Evolutionary conservation across 2,888 invertebrate species (phyloP).

Genomic region (Hermaeophaga mercurialis): DNA sequence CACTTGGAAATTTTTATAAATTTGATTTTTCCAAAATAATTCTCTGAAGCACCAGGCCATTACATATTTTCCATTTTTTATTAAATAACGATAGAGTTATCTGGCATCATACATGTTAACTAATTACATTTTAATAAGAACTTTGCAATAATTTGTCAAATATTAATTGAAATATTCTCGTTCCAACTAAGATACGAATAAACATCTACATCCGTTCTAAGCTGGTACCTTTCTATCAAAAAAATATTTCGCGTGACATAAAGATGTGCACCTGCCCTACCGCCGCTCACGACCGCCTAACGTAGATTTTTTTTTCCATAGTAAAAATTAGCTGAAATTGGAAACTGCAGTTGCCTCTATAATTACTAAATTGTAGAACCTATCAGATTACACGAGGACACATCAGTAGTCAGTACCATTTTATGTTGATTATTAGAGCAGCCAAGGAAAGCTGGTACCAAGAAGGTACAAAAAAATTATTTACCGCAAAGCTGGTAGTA

Average conservation of each 20-base stretch:
- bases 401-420: neutral
- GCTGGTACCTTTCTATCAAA: neutral
- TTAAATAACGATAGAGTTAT: too few relatives aligned
- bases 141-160: neutral
- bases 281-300: constrained; percentile 11
- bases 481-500: too few relatives aligned
- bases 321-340: constrained; percentile 30
- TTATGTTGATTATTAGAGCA: neutral
- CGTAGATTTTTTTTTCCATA: constrained; percentile 20
- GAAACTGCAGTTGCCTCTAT: constrained; percentile 25
- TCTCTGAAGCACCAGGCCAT: too few relatives aligned
- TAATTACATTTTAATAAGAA: neutral
- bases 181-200: neutral
- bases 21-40: too few relatives aligned
- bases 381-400: neutral
- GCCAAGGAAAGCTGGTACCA: too few relatives aligned
- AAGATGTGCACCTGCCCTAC: neutral
- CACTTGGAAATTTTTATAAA: too few relatives aligned
- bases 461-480: too few relatives aligned
- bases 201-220: constrained; percentile 3
- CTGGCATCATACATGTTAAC: too few relatives aligned
- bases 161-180: constrained; percentile 1
- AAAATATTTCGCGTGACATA: neutral
- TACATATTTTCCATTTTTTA: too few relatives aligned
- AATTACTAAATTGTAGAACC: constrained; percentile 23